These are phyloP conservation scores for Irena cyanogastra DNA, from an alignment of 2,113 vertebrate genomes.

Conservation along the genomic window DNA sequence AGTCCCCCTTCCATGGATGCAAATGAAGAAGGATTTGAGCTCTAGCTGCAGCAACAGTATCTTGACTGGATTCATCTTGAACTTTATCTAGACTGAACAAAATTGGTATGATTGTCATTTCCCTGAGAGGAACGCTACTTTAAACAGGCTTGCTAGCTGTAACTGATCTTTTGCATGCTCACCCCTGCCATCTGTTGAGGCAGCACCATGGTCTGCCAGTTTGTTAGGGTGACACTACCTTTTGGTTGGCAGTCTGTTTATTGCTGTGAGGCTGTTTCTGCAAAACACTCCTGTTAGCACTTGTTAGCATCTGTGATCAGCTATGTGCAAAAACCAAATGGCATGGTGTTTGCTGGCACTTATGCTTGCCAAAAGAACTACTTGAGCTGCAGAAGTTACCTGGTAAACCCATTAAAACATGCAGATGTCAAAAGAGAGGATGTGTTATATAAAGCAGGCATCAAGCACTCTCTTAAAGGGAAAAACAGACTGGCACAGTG, in stretches of 20 bases:
- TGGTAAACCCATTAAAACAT: slow-evolving; percentile 28
- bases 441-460: not conserved
- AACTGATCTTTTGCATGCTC: slow-evolving; percentile 35
- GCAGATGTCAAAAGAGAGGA: slow-evolving; percentile 3
- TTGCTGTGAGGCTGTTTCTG: not conserved
- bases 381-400: slow-evolving; percentile 45
- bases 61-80: not conserved
- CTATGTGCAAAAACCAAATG: slow-evolving; percentile 22
- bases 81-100: not conserved
- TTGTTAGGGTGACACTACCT: not conserved
- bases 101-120: not conserved
- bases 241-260: slow-evolving; percentile 26
- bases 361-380: slow-evolving; percentile 43
- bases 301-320: slow-evolving; percentile 31
- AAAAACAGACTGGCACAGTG: not conserved
- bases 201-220: not conserved
- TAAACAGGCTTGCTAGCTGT: not conserved
- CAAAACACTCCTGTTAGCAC: slow-evolving; percentile 16
- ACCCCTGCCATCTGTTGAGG: slow-evolving; percentile 31
- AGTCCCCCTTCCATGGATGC: not conserved
- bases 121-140: not conserved
- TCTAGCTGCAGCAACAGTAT: not conserved
- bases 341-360: not conserved
- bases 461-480: not conserved
- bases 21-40: not conserved